Evolutionary conservation across 2,113 vertebrate species (phyloP), one percentile per base, ranked within the genome.

Genomic region (Uropsilus gracilis): DNA sequence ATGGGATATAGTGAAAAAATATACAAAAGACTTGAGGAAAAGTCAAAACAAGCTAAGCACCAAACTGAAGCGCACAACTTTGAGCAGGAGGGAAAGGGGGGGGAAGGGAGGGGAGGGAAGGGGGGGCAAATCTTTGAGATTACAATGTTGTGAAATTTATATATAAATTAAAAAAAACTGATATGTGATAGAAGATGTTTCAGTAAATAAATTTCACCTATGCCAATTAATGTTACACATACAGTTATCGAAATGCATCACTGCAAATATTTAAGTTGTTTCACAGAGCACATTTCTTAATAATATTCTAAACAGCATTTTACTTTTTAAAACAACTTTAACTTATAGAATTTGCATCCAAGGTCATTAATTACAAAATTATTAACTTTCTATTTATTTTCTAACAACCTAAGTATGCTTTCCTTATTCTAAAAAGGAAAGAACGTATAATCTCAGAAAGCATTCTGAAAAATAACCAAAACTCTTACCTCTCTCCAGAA

Each of bases 401-500:
- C 57, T 76, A 91, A 42, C 18, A 88, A 59, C 8, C 24, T 91
- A 55, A 66, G 10, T n/a, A 75, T 85, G 72, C 81, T 95, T 85
- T 78, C 26, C 32, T 94, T 26, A 64, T 80, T 32, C 13, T 90
- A 83, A 96, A 91, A 89, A 85, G 48, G 86, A 3, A 90, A 82
- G 28, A 93, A 86, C 92, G 24, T 44, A 64, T 80, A 80, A 24
- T 84, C 63, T 89, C 83, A 50, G 71, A 93, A 95, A 18, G 4
- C 76, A 77, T 66, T 88, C 10, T 39, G 53, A 28, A 95, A 94
- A 95, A 66, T 91, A 94, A 94, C 57, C 37, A 76, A 89, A 92
- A 80, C 55, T 90, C 95, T 98, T 98, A 98, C 98, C 98, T 98
- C 84, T 84, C 32, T 90, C 96, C 72, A 85, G 42, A 75, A 97